Conservation (phyloP, 2,888 invertebrate species). For the Lasioglossum figueresi region DNA sequence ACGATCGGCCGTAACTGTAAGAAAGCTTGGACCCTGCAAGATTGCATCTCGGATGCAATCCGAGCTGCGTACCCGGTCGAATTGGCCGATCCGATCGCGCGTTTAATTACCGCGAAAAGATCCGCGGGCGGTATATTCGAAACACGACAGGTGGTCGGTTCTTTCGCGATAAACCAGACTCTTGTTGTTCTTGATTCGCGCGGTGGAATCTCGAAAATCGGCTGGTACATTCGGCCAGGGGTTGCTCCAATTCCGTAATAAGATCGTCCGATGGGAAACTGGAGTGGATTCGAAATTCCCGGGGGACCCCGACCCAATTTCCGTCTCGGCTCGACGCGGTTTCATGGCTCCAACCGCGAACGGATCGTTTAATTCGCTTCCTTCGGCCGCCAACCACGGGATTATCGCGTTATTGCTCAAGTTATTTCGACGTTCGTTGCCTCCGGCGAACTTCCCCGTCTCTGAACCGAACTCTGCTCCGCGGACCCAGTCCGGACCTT, state of each 20-base stretch:
- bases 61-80: neutral
- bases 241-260: conserved; percentile 62
- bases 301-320: conserved; percentile 67
- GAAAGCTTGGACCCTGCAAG: conserved; percentile 18
- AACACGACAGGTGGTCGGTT: conserved; percentile 7
- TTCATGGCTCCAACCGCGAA: conserved; percentile 52
- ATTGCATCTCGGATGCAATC: conserved; percentile 19
- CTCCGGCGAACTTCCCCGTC: neutral
- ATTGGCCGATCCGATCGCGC: conserved; percentile 28
- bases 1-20: conserved; percentile 10
- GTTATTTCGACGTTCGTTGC: conserved; percentile 51
- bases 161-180: conserved; percentile 27
- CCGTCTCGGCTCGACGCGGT: conserved; percentile 62
- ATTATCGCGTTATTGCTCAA: conserved; percentile 65
- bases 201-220: conserved; percentile 60
- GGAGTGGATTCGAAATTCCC: conserved; percentile 58
- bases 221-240: conserved; percentile 45
- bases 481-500: neutral
- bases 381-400: conserved; percentile 45
- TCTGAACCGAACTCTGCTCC: neutral
- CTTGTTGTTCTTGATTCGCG: conserved; percentile 52
- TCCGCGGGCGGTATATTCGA: neutral
- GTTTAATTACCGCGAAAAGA: conserved; percentile 36
- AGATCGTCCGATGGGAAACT: conserved; percentile 56
- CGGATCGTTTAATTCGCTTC: conserved; percentile 69